A percentile compares a stretch with the other conserved stretches of the same genome.
Conservation (phyloP, 1,140 invertebrate genomes). For the Drosophila fuyamai region DNA sequence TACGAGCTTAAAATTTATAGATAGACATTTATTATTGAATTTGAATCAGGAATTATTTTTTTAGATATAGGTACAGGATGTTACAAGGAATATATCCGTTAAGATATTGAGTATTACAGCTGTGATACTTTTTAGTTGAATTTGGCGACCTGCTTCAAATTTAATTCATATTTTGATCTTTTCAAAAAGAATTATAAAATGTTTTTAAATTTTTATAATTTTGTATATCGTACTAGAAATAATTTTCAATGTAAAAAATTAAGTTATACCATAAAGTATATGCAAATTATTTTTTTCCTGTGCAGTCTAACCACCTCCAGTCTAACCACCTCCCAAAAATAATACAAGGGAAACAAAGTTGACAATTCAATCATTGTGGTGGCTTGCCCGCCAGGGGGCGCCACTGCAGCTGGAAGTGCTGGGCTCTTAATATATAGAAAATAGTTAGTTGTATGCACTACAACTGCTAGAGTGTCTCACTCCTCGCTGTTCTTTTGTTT, state of each 20-base stretch:
- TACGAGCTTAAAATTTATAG: too few species aligned
- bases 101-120: too few species aligned
- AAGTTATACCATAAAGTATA: too few species aligned
- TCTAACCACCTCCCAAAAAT: neutral
- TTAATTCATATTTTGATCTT: too few species aligned
- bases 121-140: too few species aligned
- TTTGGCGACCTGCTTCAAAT: too few species aligned
- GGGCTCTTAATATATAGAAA: slow-evolving; percentile 30
- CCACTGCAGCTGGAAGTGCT: slow-evolving; percentile 24
- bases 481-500: slow-evolving; percentile 45
- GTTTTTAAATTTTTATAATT: too few species aligned
- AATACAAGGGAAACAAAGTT: slow-evolving; percentile 36
- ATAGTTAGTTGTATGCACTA: slow-evolving; percentile 28
- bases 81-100: too few species aligned
- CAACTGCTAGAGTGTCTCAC: slow-evolving; percentile 15
- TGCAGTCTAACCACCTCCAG: neutral
- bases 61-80: too few species aligned
- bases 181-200: too few species aligned
- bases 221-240: neutral
- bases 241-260: neutral
- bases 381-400: slow-evolving; percentile 4
- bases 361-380: slow-evolving; percentile 71
- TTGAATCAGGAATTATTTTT: too few species aligned
- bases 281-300: neutral
- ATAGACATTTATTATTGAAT: too few species aligned